Conservation (phyloP, 2,888 invertebrate species). For the Apomyelois bistriatella region DNA sequence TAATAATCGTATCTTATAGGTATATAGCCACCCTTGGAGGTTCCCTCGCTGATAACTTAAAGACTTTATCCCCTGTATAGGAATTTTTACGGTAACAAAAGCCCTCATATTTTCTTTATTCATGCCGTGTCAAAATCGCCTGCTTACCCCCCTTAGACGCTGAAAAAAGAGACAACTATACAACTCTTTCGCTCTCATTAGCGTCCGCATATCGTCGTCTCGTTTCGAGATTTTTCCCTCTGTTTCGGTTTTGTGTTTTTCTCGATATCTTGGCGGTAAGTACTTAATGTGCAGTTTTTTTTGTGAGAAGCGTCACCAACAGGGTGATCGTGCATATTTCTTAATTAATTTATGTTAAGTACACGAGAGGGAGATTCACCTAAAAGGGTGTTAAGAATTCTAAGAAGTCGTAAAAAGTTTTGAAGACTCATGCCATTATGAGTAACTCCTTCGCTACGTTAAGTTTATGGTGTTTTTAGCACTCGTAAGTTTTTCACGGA, state of each 20-base stretch:
- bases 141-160: conserved; percentile 52
- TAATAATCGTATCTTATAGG: conserved; percentile 26
- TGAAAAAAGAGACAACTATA: conserved; percentile 60
- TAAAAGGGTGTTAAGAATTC: conserved; percentile 53
- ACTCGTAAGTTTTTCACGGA: conserved; percentile 5
- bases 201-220: conserved; percentile 45
- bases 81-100: conserved; percentile 79
- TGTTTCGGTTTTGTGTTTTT: conserved; percentile 71
- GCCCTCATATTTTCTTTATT: conserved; percentile 80
- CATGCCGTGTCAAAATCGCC: conserved; percentile 74
- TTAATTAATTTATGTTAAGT: conserved; percentile 78
- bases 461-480: conserved; percentile 46
- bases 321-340: conserved; percentile 67
- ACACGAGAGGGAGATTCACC: conserved; percentile 46
- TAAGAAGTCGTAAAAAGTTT: conserved; percentile 53
- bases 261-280: conserved; percentile 53
- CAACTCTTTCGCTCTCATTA: conserved; percentile 71
- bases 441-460: conserved; percentile 56
- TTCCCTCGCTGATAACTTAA: conserved; percentile 73
- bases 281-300: conserved; percentile 57
- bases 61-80: conserved; percentile 77
- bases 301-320: conserved; percentile 58
- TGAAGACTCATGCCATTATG: conserved; percentile 45
- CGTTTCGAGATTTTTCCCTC: conserved; percentile 46
- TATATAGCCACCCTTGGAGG: conserved; percentile 43